Conservation (phyloP, 1,140 invertebrate genomes). For the Physella acuta region DNA sequence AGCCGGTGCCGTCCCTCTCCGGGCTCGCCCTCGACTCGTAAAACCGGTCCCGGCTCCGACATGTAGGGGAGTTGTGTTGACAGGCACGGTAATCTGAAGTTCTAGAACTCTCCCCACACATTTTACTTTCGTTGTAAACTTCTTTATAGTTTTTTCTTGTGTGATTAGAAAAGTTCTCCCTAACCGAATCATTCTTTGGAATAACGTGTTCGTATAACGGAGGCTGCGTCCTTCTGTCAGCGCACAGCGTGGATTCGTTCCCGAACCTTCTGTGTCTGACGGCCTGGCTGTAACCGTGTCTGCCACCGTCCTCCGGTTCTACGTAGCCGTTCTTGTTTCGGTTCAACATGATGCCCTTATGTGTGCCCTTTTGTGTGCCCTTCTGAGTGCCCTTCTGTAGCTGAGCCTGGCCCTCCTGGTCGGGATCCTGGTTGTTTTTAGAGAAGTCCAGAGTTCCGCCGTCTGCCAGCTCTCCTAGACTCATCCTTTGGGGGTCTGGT, state of each 20-base stretch:
- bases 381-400: not conserved
- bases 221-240: not conserved
- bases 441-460: not conserved
- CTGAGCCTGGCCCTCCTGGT: not conserved
- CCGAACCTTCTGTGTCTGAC: not conserved
- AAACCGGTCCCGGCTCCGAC: no score
- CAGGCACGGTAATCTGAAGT: no score
- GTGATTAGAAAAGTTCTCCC: not conserved
- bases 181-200: not conserved
- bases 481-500: not conserved
- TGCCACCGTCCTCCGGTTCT: not conserved
- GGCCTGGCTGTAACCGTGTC: not conserved
- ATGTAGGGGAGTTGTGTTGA: no score
- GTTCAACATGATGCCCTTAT: not conserved
- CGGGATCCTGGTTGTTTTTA: not conserved
- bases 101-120: no score
- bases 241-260: not conserved
- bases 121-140: no score
- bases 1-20: no score
- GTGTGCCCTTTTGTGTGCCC: not conserved
- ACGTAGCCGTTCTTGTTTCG: not conserved
- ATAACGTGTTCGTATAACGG: not conserved
- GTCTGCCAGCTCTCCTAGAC: not conserved
- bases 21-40: no score
- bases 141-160: not conserved